Conservation (phyloP, 1,140 invertebrate genomes). For the Drosophila insularis region DNA sequence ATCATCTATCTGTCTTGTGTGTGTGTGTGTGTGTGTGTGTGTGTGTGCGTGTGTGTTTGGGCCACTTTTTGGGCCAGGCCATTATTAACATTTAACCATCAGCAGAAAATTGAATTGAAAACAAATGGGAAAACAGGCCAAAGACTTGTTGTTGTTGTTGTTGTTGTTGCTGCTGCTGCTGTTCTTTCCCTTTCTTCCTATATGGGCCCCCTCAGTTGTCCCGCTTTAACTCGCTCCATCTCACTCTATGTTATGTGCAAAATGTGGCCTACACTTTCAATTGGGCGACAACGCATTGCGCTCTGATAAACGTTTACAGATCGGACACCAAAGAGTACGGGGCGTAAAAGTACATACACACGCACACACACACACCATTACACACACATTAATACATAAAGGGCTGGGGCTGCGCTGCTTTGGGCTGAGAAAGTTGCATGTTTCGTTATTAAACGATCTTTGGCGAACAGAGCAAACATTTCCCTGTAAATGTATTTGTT, state of each 20-base stretch:
- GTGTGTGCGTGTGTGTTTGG: not conserved
- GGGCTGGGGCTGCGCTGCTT: not conserved
- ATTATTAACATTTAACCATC: slow-evolving; percentile 9
- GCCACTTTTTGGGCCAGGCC: not conserved
- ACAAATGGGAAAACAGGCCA: slow-evolving; percentile 40
- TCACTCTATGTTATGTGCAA: slow-evolving; percentile 14
- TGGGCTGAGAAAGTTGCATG: slow-evolving; percentile 14
- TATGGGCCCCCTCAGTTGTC: not conserved
- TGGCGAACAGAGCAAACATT: slow-evolving; percentile 33
- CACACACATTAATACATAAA: slow-evolving; percentile 23
- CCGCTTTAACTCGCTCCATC: not conserved
- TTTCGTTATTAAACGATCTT: slow-evolving; percentile 18
- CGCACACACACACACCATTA: slow-evolving; percentile 5
- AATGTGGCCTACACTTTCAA: slow-evolving; percentile 53
- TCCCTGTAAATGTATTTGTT: slow-evolving; percentile 7
- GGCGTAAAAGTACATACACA: slow-evolving; percentile 13
- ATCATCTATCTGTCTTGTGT: not conserved
- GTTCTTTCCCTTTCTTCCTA: slow-evolving; percentile 3
- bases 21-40: too few relatives aligned
- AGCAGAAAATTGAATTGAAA: slow-evolving; percentile 28
- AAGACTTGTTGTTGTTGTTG: slow-evolving; percentile 15
- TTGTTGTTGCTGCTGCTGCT: too few relatives aligned
- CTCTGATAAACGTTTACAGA: slow-evolving; percentile 27
- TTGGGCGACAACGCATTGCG: slow-evolving; percentile 3
- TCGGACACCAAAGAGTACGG: slow-evolving; percentile 21